Evolutionary conservation across 2,113 vertebrate species (phyloP), one percentile per base, ranked within the genome.

Genomic region (Oreochromis tanganicae): DNA sequence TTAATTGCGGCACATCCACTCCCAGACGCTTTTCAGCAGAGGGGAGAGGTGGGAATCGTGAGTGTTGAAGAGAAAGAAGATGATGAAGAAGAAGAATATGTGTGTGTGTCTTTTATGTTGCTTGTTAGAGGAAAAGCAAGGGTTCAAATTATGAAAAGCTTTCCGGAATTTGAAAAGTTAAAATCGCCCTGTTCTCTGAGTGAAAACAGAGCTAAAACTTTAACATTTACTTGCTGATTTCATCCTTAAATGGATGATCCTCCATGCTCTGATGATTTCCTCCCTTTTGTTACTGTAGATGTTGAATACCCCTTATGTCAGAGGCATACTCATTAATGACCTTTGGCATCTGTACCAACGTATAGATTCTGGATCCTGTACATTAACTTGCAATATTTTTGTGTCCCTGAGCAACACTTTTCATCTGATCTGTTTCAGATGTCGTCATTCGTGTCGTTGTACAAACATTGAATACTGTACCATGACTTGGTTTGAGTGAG

Each of bases 1-100:
- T 95, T 95, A 92, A 95, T 95, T 93, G 89, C 85, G 94, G 94
- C 88, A 92, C 91, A 95, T 94, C 93, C 92, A 91, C 92, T 95
- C 91, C 86, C 85, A 66, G 92, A 85, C 85, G 91, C 92, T 90
- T 95, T 91, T 94, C 81, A 95, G 93, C 73, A 50, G 55, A 91
- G 85, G 87, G 66, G 89, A 90, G 92, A 94, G 94, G 87, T 89
- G 92, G 90, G 89, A 86, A 86, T 89, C 85, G 68, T 86, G 89
- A 87, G 90, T 89, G 89, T 50, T 61, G 50, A 78, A 86, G 81
- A 94, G 85, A 87, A 90, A 87, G 90, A 89, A 80, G 46, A 89
- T 66, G 81, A 85, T 16, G 54, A 87, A 81, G 83, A 85, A 21
- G 68, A 81, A 46, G 38, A 43, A 71, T 71, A 24, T 68, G 7